Evolutionary conservation across 2,888 invertebrate species (phyloP), one percentile per base, ranked within the genome.

Genomic region (Diplazon laetatorius): DNA sequence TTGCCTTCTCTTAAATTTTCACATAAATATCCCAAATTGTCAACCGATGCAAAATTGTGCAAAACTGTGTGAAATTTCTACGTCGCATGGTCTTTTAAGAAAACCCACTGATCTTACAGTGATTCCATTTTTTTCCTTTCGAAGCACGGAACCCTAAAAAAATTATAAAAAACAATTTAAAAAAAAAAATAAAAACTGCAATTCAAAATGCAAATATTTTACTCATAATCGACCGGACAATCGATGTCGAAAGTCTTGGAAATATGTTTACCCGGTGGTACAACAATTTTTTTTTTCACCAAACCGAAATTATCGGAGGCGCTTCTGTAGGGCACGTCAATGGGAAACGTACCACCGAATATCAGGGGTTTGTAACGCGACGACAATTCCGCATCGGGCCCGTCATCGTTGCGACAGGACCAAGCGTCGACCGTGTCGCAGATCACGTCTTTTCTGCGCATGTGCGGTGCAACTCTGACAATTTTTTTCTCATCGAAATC

Each of bases 301-400:
- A 77, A 50, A 62, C 68, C 63, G 1, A 57, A 30, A 16, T 30
- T 57, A 82, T 86, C 68, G n/a, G n/a, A n/a, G n/a, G n/a, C n/a
- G 84, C 37, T 91, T 89, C 30, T 78, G 73, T 91, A 84, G 1
- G 96, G 96, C 86, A 93, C 93, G 89, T 97, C 97, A 82, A 97
- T 97, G 3, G 97, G 97, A 92, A 94, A 97, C 2, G 97, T 97
- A 66, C 97, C 97, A 84, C 96, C 96, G 90, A 96, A 97, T 78
- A 96, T 93, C 57, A 97, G 93, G 78, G 95, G 95, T 87, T 94
- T 94, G 87, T 92, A 94, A 16, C 84, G 80, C 20, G 84, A n/a
- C n/a, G n/a, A 83, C 20, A 62, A 57, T 22, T 85, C 82, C 3
- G 50, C 70, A 39, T 76, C 76, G 46, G 80, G 70, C 12, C 72